phyloP scores from a whole-genome alignment of 2,797 vertebrate genomes.

The Urophycis tenuis region DNA sequence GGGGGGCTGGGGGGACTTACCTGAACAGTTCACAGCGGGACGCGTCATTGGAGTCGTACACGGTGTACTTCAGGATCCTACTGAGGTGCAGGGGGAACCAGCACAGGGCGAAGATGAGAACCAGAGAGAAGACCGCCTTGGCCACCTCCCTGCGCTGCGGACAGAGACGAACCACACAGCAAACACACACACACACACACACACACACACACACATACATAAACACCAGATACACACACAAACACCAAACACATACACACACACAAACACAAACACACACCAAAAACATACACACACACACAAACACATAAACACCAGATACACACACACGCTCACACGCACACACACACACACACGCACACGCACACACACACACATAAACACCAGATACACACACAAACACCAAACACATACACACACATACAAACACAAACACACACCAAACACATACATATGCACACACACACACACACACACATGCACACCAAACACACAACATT shows the following conservation, averaged over 20 bases:
- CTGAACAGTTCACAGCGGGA: constrained; percentile 83
- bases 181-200: background rate
- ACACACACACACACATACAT: background rate
- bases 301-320: background rate
- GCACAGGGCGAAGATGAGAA: constrained; percentile 95
- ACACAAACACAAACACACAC: background rate
- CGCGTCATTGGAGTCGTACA: constrained; percentile 68
- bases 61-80: constrained; percentile 83
- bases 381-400: background rate
- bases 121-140: constrained; percentile 95
- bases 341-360: too few species aligned
- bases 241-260: background rate
- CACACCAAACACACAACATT: too few species aligned
- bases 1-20: constrained; percentile 51
- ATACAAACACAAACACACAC: background rate
- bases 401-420: background rate
- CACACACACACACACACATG: background rate
- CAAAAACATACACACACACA: too few species aligned
- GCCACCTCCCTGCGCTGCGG: constrained; percentile 94
- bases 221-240: background rate
- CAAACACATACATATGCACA: too few species aligned
- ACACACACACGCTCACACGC: too few species aligned
- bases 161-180: constrained; percentile 24
- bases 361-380: background rate
- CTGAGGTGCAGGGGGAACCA: constrained; percentile 96